Conservation (phyloP, 1,140 invertebrate species). For the Calliopsis andreniformis region DNA sequence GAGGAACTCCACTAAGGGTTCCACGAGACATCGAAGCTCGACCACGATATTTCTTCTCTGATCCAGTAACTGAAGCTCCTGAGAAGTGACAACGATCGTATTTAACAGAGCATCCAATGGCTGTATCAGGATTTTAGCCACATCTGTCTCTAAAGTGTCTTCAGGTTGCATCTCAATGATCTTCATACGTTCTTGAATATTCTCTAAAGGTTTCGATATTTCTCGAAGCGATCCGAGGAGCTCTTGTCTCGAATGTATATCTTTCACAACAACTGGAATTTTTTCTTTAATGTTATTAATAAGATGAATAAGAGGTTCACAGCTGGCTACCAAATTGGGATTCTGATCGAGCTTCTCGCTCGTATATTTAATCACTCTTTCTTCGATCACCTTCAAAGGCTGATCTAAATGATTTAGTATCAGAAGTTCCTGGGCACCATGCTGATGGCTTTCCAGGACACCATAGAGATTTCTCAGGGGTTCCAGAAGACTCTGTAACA, state of each 20-base stretch:
- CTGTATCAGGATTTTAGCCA: conserved; percentile 62
- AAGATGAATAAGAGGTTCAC: conserved; percentile 52
- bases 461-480: conserved; percentile 64
- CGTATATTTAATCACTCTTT: conserved; percentile 53
- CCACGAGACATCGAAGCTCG: conserved; percentile 62
- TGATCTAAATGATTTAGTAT: conserved; percentile 66
- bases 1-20: conserved; percentile 70
- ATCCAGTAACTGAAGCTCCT: conserved; percentile 34
- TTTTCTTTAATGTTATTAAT: conserved; percentile 62
- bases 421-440: conserved; percentile 62
- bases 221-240: conserved; percentile 63
- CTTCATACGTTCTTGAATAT: conserved; percentile 64
- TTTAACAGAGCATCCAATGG: conserved; percentile 56
- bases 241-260: conserved; percentile 63
- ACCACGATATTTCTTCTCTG: conserved; percentile 47
- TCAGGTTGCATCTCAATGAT: conserved; percentile 57
- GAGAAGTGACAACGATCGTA: conserved; percentile 25
- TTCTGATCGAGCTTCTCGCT: conserved; percentile 33
- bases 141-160: conserved; percentile 68
- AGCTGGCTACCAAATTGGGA: conserved; percentile 5
- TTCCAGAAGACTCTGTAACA: conserved; percentile 59
- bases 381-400: conserved; percentile 63
- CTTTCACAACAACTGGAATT: conserved; percentile 62
- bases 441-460: conserved; percentile 58
- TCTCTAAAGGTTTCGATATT: conserved; percentile 66